A percentile compares a stretch with the other conserved stretches of the same genome.
These are phyloP conservation scores for Pitta sordida DNA, from an alignment of 2,113 vertebrate species.

Conservation along the genomic window DNA sequence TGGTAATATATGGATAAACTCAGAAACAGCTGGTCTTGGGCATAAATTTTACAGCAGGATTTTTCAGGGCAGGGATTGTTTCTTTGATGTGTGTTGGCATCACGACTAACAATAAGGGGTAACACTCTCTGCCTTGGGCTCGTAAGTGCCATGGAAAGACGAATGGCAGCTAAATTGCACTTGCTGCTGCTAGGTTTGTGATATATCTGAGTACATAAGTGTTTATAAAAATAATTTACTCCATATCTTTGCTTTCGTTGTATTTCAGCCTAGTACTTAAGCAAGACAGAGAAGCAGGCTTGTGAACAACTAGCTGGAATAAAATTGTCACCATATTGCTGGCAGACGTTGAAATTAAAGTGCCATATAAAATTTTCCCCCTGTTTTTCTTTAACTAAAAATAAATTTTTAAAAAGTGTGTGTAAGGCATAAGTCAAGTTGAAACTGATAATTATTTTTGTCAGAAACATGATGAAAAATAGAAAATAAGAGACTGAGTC, in stretches of 20 bases:
- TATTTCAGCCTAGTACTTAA: not conserved
- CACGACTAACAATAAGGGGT: not conserved
- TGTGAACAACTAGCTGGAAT: not conserved
- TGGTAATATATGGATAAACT: not conserved
- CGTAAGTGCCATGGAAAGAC: not conserved
- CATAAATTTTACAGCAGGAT: not conserved
- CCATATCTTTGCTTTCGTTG: not conserved
- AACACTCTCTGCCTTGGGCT: not conserved
- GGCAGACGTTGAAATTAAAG: not conserved
- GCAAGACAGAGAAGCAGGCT: not conserved
- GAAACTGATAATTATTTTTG: not conserved
- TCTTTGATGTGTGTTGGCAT: not conserved
- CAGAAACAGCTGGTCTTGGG: not conserved
- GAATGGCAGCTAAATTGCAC: not conserved
- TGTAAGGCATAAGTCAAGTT: not conserved
- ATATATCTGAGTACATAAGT: not conserved
- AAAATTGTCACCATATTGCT: not conserved
- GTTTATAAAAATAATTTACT: constrained; percentile 21
- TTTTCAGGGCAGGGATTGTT: not conserved
- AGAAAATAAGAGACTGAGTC: not conserved
- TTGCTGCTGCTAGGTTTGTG: not conserved
- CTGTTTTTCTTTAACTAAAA: not conserved
- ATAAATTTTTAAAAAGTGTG: not conserved
- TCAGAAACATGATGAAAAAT: not conserved
- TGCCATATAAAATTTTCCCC: not conserved